Evolutionary conservation across 2,113 vertebrate genomes (phyloP).

Genomic region (Gobius niger): DNA sequence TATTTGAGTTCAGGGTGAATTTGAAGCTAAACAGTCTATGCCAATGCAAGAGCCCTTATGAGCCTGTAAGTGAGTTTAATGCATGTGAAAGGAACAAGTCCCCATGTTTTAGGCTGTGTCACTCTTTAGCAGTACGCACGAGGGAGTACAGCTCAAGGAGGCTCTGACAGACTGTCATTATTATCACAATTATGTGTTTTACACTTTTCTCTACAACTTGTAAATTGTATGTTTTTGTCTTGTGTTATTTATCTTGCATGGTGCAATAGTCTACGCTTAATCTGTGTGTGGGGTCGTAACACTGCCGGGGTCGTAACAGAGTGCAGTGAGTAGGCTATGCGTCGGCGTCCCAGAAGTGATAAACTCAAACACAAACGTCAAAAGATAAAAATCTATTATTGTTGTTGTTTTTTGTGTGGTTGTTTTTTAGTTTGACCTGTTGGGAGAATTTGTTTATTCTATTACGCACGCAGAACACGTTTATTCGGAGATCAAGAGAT

Average conservation of each 20-base stretch:
- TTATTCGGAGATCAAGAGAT: not conserved
- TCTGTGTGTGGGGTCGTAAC: too few relatives aligned
- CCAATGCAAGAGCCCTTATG: not conserved
- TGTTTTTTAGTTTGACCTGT: not conserved
- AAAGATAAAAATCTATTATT: not conserved
- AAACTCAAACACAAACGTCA: not conserved
- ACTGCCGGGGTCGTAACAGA: too few relatives aligned
- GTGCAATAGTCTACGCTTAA: too few relatives aligned
- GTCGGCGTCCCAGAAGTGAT: too few relatives aligned
- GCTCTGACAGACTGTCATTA: not conserved
- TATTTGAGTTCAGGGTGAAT: slow-evolving; percentile 6
- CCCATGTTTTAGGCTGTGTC: slow-evolving; percentile 1
- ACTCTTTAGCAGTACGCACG: not conserved
- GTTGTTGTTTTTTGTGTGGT: not conserved
- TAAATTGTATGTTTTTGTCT: too few relatives aligned
- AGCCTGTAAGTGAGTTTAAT: not conserved
- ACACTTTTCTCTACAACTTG: not conserved
- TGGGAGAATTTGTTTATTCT: too few relatives aligned
- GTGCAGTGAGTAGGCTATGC: too few relatives aligned
- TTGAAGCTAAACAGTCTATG: not conserved
- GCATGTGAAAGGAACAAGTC: not conserved
- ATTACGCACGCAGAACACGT: not conserved
- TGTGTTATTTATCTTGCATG: too few relatives aligned
- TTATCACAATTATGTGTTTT: not conserved
- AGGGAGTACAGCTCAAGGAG: not conserved